Evolutionary conservation across 1,140 invertebrate species (phyloP), one percentile per base, ranked within the genome.

Genomic region (Trichoplusia ni): DNA sequence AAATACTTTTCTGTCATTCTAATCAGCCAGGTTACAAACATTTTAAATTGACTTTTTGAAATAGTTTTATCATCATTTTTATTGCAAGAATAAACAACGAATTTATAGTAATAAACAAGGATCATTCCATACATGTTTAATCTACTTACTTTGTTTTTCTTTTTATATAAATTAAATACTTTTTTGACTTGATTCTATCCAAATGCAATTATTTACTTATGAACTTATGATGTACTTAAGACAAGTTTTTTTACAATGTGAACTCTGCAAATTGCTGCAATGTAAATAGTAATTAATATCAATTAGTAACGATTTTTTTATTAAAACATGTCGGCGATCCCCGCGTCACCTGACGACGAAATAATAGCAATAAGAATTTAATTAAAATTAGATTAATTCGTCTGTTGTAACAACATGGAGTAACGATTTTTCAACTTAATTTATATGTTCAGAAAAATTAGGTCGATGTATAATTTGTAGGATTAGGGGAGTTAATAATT

Each of bases 391-490:
- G 44, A 49, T 29, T 53, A 64, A 58, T 42, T 42, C 53, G 53
- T 58, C 53, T 31, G 53, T 58, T 58, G 23, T 58, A 58, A 58
- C 44, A 44, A 44, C 40, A 42, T 58, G 53, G 25, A 66, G 53
- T 51, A 77, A 82, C 64, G 69, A n/a, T 80, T 82, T 86, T 82
- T 77, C 38, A 82, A 77, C 72, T 79, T 84, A 74, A 81, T 86
- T 86, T 83, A 84, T 76, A 79, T 77, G 75, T 84, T 86, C 75
- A 73, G 72, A 77, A 13, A 67, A 67, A 58, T 67, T 86, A 84
- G 84, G 65, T 81, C 73, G 73, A 77, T 88, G 82, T 89, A 87
- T 86, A 82, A 75, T 82, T 71, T 81, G 81, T 87, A 85, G 78
- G 73, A 53, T 73, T 86, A 87, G 83, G 79, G 73, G 74, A 84